A percentile compares a stretch with the other conserved stretches of the same genome.
Conservation (phyloP, 2,888 invertebrate species). For the Synanthedon tipuliformis region DNA sequence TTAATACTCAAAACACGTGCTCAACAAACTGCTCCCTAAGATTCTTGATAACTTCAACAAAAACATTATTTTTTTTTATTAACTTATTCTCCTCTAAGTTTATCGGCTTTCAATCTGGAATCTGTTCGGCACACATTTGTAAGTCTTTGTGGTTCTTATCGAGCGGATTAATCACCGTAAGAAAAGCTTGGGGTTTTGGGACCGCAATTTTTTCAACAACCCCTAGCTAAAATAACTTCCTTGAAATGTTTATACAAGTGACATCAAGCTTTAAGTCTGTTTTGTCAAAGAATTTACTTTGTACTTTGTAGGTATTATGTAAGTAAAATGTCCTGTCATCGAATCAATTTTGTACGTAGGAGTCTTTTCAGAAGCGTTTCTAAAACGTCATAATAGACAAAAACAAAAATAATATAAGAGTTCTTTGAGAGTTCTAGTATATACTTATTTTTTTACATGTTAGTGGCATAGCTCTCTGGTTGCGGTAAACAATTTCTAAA, state of each 20-base stretch:
- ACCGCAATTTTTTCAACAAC: slow-evolving; percentile 35
- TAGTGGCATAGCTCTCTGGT: too few relatives aligned
- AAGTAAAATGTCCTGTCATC: too few relatives aligned
- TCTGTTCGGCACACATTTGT: slow-evolving; percentile 65
- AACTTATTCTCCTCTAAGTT: slow-evolving; percentile 53
- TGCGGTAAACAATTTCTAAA: too few relatives aligned
- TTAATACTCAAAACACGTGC: slow-evolving; percentile 61
- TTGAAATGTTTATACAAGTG: slow-evolving; percentile 7
- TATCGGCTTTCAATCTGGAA: slow-evolving; percentile 63
- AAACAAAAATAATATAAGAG: too few relatives aligned
- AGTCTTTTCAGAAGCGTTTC: too few relatives aligned
- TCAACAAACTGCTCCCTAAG: slow-evolving; percentile 29
- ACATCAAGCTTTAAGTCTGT: background rate
- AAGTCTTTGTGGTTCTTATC: slow-evolving; percentile 53
- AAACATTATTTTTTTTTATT: slow-evolving; percentile 11
- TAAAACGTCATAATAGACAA: too few relatives aligned
- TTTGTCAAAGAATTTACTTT: too few relatives aligned
- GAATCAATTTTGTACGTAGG: too few relatives aligned
- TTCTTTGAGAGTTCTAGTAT: too few relatives aligned
- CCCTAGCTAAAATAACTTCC: slow-evolving; percentile 35
- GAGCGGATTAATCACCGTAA: slow-evolving; percentile 48
- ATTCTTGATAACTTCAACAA: slow-evolving; percentile 35
- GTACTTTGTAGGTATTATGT: too few relatives aligned
- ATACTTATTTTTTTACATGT: too few relatives aligned
- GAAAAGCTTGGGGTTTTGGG: slow-evolving; percentile 33